Base-by-base conservation (phyloP, 2,113 vertebrate genomes). In the Caranx ignobilis region DNA sequence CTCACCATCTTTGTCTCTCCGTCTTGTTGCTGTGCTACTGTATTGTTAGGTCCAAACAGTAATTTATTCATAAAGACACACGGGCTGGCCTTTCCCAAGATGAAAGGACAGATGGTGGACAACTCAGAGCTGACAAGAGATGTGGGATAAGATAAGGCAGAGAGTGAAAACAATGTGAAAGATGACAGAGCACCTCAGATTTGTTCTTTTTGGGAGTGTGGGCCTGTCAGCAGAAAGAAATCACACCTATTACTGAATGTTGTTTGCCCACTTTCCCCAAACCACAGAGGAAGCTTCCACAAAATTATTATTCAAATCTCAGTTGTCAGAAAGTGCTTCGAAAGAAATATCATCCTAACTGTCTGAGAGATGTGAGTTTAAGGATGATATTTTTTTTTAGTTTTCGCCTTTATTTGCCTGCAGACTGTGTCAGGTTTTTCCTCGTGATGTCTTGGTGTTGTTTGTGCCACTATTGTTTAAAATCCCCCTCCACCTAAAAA, bases 1-100 rank as follows among this genome's bases (percentile, higher is more conserved):
- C 74, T 81, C 56, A 45, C 45, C 57, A 5, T 45, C 65, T 54
- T 47, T 62, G 50, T n/a, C 8, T 79, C 48, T 67, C 71, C 16
- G 11, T 65, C 55, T 72, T 77, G 9, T 65, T 48, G 52, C 21
- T 26, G 43, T 71, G 48, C 64, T 71, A 35, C 19, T 32, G 43
- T 81, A 70, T 74, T 68, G 77, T 78, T 57, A 9, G 55, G 79
- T 82, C 59, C 59, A 15, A 55, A 26, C 19, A 31, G 75, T 83
- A 45, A 84, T 86, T 90, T 81, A 91, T 91, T 88, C 62, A 67
- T 87, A 64, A 50, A 68, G 35, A 31, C n/a, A 79, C 48, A 43
- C 54, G 32, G 62, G 69, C 59, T 77, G 60, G 48, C 50, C 70
- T 84, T 73, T 73, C 61, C 35, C 52, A 70, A 63, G 85, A 80